Conservation (phyloP, 2,888 invertebrate species). For the Dasypolia templi region DNA sequence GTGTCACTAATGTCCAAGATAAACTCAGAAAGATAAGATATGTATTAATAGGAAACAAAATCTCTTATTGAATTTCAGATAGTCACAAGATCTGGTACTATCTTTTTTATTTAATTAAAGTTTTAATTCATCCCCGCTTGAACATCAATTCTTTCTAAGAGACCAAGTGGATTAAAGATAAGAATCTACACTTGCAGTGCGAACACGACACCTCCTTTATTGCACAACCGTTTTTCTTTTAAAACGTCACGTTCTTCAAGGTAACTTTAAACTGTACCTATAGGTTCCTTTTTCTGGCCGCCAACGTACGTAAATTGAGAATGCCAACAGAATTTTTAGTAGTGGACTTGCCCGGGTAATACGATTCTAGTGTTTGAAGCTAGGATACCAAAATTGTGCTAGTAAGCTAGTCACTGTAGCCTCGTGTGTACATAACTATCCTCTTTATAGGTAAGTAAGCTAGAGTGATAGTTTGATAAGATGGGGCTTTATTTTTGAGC, state of each 20-base stretch:
- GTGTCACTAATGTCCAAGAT: background rate
- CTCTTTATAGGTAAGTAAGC: no score
- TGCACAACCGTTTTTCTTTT: slow-evolving; percentile 5
- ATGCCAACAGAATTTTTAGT: slow-evolving; percentile 61
- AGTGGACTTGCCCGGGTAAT: background rate
- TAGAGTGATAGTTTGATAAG: no score
- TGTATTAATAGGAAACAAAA: background rate
- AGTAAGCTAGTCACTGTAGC: no score
- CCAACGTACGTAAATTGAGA: slow-evolving; percentile 47
- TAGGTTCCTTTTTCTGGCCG: slow-evolving; percentile 40
- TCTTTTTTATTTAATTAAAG: slow-evolving; percentile 1
- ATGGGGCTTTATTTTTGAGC: no score
- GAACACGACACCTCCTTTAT: slow-evolving; percentile 7
- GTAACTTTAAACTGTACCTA: slow-evolving; percentile 35
- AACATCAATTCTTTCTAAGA: background rate
- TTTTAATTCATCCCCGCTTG: background rate
- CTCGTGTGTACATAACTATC: no score
- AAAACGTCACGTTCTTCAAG: slow-evolving; percentile 30
- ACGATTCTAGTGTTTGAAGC: background rate
- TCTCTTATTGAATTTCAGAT: background rate
- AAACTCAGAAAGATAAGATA: background rate
- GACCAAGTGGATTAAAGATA: slow-evolving; percentile 10
- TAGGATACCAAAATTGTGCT: background rate
- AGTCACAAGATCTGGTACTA: background rate
- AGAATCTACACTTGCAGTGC: background rate